A percentile compares a stretch with the other conserved stretches of the same genome.
Evolutionary conservation across 1,140 invertebrate genomes (phyloP).

Genomic region (Zaprionus taronus): DNA sequence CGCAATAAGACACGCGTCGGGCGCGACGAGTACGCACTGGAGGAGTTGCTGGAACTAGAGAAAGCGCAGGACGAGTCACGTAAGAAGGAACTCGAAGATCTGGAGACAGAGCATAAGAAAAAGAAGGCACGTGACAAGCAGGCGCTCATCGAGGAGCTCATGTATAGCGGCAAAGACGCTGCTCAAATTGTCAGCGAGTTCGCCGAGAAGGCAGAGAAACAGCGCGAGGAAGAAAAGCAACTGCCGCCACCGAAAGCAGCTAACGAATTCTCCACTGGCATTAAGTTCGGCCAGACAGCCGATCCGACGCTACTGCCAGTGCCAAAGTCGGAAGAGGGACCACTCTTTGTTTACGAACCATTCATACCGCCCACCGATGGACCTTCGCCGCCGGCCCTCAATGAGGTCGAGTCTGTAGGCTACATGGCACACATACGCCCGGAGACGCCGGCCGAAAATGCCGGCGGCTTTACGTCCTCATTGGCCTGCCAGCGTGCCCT

Average conservation of each 20-base stretch:
- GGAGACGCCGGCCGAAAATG: slow-evolving; percentile 90
- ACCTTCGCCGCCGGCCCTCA: slow-evolving; percentile 88
- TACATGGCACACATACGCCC: slow-evolving; percentile 91
- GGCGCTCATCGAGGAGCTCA: slow-evolving; percentile 96
- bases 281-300: slow-evolving; percentile 89
- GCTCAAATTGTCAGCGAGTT: slow-evolving; percentile 94
- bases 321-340: slow-evolving; percentile 90
- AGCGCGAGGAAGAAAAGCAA: slow-evolving; percentile 89
- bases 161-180: slow-evolving; percentile 95
- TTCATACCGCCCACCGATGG: slow-evolving; percentile 88
- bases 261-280: slow-evolving; percentile 92
- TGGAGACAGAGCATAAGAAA: slow-evolving; percentile 89
- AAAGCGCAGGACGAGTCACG: slow-evolving; percentile 89
- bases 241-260: slow-evolving; percentile 82
- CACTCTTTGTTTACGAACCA: slow-evolving; percentile 89
- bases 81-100: slow-evolving; percentile 86
- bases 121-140: slow-evolving; percentile 94
- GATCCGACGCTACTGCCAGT: slow-evolving; percentile 87
- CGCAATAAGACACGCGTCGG: slow-evolving; percentile 93
- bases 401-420: slow-evolving; percentile 88
- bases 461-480: slow-evolving; percentile 93
- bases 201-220: slow-evolving; percentile 88
- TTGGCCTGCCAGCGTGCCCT: slow-evolving; percentile 94
- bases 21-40: slow-evolving; percentile 88
- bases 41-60: slow-evolving; percentile 94